Evolutionary conservation across 1,140 invertebrate species (phyloP), one percentile per base, ranked within the genome.

Genomic region (Pseudomyrmex concolor): DNA sequence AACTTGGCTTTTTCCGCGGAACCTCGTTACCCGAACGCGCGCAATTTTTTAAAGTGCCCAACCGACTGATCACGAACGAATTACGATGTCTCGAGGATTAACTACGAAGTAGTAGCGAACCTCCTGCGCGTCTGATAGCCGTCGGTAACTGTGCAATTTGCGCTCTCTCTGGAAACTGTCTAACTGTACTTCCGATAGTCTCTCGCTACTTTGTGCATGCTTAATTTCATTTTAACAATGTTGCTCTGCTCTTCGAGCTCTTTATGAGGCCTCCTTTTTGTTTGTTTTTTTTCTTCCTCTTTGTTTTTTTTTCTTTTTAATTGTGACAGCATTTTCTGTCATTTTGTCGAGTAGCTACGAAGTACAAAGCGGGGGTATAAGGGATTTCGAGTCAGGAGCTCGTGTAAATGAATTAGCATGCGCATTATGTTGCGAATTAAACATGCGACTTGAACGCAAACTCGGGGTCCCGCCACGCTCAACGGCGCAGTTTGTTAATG

Each of bases 401-500:
- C n/a, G 19, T 22, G 64, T 78, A 78, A 78, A 78, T 78, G 54
- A 78, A 78, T 78, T 78, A 78, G 64, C 66, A 64, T 70, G 76
- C 64, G 64, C 64, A 78, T 78, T 78, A 78, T 78, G 76, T 70
- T 70, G 76, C 54, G 76, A 70, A 70, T 78, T 78, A 78, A 78
- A 19, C 51, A 80, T 71, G 54, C 43, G 57, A 84, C 84, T 62
- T 85, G 59, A 68, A 67, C 62, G 67, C 54, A 82, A 73, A 84
- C 76, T 74, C 43, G 59, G 34, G 34, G 64, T 54, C 62, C 43
- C 60, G 64, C 68, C 22, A 57, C 57, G 71, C 81, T 74, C 57
- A 71, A 71, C 67, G 19, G 71, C 43, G 60, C 64, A 68, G 74
- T 76, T 84, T 84, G 81, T 77, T 67, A 78, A 78, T 86, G 72